These are phyloP conservation scores for Megalonaias nervosa DNA, from an alignment of 1,140 invertebrate species.

Conservation along the genomic window DNA sequence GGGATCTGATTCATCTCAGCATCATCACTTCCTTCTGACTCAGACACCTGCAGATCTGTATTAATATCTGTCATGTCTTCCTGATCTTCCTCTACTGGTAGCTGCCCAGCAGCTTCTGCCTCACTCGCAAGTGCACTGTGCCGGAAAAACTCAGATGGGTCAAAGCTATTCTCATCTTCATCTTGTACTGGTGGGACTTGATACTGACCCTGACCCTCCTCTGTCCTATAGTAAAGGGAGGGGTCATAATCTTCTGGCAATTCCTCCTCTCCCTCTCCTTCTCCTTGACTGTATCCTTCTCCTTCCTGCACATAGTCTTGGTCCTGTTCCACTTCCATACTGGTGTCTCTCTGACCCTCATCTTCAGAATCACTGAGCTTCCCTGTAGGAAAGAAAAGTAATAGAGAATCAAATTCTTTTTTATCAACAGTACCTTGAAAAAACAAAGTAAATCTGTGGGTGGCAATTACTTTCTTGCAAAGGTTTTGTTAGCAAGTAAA, in stretches of 20 bases:
- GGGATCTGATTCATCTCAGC: conserved; percentile 16
- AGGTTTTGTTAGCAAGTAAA: too few relatives aligned
- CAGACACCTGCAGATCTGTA: conserved; percentile 82
- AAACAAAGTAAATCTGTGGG: too few relatives aligned
- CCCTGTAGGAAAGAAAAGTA: conserved; percentile 13
- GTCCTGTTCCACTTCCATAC: conserved; percentile 1
- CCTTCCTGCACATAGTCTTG: not conserved
- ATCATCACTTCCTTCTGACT: conserved; percentile 79
- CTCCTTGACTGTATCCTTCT: too few relatives aligned
- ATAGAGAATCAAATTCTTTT: too few relatives aligned
- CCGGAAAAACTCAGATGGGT: conserved; percentile 68
- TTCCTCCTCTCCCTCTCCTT: conserved; percentile 13
- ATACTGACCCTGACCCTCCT: conserved; percentile 20
- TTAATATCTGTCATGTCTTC: conserved; percentile 35
- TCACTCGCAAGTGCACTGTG: conserved; percentile 57
- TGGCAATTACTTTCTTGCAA: too few relatives aligned
- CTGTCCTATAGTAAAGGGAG: conserved; percentile 7
- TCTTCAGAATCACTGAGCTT: conserved; percentile 56
- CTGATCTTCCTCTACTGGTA: conserved; percentile 40
- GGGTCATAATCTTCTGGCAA: conserved; percentile 36
- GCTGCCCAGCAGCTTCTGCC: conserved; percentile 31
- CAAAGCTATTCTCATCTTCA: conserved; percentile 66
- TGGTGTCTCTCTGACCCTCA: conserved; percentile 20
- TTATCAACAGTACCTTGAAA: too few relatives aligned
- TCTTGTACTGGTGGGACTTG: conserved; percentile 38